These are phyloP conservation scores for Chaetodon trifasciatus DNA, from an alignment of 2,797 vertebrate species.

Conservation along the genomic window DNA sequence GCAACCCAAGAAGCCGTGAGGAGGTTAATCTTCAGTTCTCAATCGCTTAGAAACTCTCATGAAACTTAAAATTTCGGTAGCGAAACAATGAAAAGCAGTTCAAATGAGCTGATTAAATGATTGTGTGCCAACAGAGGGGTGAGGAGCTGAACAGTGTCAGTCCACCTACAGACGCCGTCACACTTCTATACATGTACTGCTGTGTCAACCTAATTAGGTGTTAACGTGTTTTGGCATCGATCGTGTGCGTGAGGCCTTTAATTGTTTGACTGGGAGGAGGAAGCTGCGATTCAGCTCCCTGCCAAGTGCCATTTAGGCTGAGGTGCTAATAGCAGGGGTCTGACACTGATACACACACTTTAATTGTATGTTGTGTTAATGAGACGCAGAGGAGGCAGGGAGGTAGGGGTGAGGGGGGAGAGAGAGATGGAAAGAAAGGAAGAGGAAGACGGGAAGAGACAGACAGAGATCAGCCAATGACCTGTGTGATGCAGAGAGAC, in stretches of 20 bases:
- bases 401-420: background rate
- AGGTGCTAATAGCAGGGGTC: conserved; percentile 72
- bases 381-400: conserved; percentile 56
- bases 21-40: background rate
- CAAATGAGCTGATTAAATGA: conserved; percentile 9
- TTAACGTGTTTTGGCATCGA: conserved; percentile 56
- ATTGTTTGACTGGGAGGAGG: conserved; percentile 72
- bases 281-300: conserved; percentile 64
- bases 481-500: conserved; percentile 73
- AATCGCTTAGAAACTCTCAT: background rate
- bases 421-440: background rate
- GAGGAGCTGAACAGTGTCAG: conserved; percentile 13
- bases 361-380: conserved; percentile 81
- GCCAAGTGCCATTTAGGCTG: conserved; percentile 76
- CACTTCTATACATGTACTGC: conserved; percentile 18
- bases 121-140: conserved; percentile 14
- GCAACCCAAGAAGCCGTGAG: background rate
- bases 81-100: background rate
- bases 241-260: conserved; percentile 55
- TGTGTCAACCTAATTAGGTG: conserved; percentile 56
- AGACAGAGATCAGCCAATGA: conserved; percentile 74
- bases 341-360: conserved; percentile 73
- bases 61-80: background rate
- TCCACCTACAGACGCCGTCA: conserved; percentile 11
- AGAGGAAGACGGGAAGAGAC: conserved; percentile 53